phyloP scores from a whole-genome alignment of 2,888 invertebrate genomes.

The Stenodema calcarata region DNA sequence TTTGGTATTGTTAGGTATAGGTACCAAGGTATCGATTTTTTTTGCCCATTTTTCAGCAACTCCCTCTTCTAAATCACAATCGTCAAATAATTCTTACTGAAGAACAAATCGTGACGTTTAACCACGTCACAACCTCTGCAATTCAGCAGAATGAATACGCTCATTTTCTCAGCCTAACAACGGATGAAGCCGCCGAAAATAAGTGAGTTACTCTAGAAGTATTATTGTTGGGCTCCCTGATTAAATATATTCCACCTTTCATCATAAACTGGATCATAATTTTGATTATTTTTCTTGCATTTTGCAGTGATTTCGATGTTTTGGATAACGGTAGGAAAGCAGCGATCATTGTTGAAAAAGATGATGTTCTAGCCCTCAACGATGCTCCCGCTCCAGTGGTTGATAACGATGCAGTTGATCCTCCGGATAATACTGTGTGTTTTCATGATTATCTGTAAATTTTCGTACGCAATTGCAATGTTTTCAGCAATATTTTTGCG shows the following conservation, averaged over 20 bases:
- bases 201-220: neutral
- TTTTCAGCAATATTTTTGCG: no score
- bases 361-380: neutral
- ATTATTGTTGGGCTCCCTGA: no score
- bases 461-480: no score
- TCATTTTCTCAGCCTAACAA: neutral
- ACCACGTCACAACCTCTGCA: neutral
- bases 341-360: neutral
- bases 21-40: neutral
- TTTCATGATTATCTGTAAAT: neutral
- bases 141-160: neutral
- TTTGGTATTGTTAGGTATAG: no score
- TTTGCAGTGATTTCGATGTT: neutral
- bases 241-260: no score
- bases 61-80: neutral
- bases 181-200: neutral
- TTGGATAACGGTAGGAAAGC: neutral
- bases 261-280: no score
- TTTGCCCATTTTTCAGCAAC: neutral
- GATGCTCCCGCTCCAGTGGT: neutral
- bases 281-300: neutral
- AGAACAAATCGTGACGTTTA: slow-evolving; percentile 28
- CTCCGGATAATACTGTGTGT: slow-evolving; percentile 37
- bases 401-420: slow-evolving; percentile 10
- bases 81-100: slow-evolving; percentile 33